phyloP scores from a whole-genome alignment of 1,140 invertebrate genomes.

The Listronotus oregonensis region DNA sequence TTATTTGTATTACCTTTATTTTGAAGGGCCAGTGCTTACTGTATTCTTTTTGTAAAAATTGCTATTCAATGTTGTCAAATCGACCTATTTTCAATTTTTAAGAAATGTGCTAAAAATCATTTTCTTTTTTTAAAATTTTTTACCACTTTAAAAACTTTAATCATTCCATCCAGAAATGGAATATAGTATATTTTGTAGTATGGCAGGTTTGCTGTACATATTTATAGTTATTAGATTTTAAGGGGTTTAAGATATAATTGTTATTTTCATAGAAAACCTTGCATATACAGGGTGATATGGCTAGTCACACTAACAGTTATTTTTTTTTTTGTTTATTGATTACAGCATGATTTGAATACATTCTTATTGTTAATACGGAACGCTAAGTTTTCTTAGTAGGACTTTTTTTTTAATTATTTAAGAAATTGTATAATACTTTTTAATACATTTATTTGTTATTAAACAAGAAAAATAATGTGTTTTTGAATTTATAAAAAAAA shows the following conservation, averaged over 20 bases:
- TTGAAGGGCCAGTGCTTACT: too few relatives aligned
- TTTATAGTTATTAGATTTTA: not conserved
- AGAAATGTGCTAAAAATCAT: not conserved
- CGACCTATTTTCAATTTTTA: not conserved
- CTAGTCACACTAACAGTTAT: conserved; percentile 24
- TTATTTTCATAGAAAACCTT: conserved; percentile 30
- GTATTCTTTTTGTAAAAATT: too few relatives aligned
- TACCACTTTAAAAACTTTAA: not conserved
- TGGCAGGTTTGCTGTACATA: conserved; percentile 4
- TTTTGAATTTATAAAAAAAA: too few relatives aligned
- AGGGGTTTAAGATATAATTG: not conserved
- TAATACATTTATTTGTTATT: too few relatives aligned
- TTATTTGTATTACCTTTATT: too few relatives aligned
- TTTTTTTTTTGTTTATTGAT: not conserved
- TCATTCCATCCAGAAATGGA: not conserved
- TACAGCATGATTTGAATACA: not conserved
- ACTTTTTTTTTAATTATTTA: too few relatives aligned
- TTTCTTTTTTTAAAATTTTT: not conserved
- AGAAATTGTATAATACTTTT: too few relatives aligned
- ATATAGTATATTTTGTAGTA: conserved; percentile 1
- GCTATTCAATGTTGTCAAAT: not conserved
- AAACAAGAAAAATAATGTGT: too few relatives aligned
- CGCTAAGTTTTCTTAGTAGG: too few relatives aligned
- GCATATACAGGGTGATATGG: conserved; percentile 29
- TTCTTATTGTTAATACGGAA: not conserved